Percentiles rank a stretch among this genome's conserved stretches.
These are phyloP conservation scores for Xiphorhynchus erythropygius DNA, from an alignment of 2,797 vertebrate species.

Conservation along the genomic window DNA sequence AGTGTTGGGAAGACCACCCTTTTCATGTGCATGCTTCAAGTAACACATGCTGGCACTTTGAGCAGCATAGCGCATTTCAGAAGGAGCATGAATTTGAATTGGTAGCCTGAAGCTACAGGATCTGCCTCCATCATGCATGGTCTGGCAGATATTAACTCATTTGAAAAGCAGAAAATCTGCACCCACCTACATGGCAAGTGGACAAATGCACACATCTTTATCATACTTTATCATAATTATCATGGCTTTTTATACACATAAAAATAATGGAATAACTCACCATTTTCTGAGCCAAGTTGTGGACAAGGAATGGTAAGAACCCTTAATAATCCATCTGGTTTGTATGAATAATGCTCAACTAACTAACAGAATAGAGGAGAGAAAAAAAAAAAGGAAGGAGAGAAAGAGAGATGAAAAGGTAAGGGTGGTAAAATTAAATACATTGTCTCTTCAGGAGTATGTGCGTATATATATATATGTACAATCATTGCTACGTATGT, in stretches of 20 bases:
- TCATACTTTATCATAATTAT: neutral
- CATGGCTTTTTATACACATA: neutral
- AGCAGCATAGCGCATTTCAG: neutral
- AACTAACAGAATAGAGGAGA: conserved; percentile 75
- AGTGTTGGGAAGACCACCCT: neutral
- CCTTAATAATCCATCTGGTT: conserved; percentile 90
- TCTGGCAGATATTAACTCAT: neutral
- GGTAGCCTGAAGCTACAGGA: neutral
- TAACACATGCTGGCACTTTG: neutral
- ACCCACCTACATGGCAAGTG: neutral
- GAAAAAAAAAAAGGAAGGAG: neutral
- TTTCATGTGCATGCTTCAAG: accelerated
- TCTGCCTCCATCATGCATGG: neutral
- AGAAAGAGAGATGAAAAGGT: neutral
- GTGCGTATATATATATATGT: neutral
- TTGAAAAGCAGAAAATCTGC: neutral
- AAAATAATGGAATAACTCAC: conserved; percentile 60
- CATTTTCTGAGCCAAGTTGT: conserved; percentile 63
- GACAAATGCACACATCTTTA: neutral
- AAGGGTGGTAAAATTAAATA: neutral
- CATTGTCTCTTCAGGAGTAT: neutral
- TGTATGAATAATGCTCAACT: conserved; percentile 97
- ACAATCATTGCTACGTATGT: neutral
- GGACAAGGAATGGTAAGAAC: conserved; percentile 88
- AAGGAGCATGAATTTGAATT: neutral